Conservation (phyloP, 2,113 vertebrate genomes). For the Coracopsis vasa region DNA sequence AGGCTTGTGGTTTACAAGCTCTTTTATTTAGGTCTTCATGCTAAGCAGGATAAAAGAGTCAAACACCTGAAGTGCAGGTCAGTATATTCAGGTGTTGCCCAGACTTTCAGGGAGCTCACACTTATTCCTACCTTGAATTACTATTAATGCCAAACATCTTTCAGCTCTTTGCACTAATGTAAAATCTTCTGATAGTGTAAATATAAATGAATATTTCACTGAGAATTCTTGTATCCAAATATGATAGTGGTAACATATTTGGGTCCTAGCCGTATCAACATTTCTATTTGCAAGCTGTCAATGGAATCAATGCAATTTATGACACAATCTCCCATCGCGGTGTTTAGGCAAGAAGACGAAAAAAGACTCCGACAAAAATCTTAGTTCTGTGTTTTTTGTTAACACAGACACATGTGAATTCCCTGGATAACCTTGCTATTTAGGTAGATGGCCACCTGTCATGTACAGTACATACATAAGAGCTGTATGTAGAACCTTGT, state of each 20-base stretch:
- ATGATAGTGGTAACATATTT: background rate
- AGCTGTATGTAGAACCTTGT: accelerated
- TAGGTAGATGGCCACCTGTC: background rate
- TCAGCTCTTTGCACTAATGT: background rate
- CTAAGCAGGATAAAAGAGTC: background rate
- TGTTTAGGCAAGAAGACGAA: background rate
- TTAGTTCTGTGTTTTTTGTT: background rate
- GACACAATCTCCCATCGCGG: background rate
- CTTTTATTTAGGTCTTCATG: background rate
- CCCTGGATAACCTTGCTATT: background rate
- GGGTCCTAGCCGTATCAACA: background rate
- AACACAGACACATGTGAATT: background rate
- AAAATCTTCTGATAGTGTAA: background rate
- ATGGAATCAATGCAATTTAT: background rate
- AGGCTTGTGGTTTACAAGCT: background rate
- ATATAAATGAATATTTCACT: background rate
- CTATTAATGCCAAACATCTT: background rate
- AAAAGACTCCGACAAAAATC: background rate
- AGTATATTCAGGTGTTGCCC: background rate
- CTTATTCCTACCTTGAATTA: background rate
- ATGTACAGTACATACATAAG: accelerated
- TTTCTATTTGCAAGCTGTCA: background rate
- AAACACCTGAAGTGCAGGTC: background rate
- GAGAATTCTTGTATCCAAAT: background rate
- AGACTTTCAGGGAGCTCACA: background rate